Conservation (phyloP, 2,797 vertebrate genomes). For the Margarornis squamiger region DNA sequence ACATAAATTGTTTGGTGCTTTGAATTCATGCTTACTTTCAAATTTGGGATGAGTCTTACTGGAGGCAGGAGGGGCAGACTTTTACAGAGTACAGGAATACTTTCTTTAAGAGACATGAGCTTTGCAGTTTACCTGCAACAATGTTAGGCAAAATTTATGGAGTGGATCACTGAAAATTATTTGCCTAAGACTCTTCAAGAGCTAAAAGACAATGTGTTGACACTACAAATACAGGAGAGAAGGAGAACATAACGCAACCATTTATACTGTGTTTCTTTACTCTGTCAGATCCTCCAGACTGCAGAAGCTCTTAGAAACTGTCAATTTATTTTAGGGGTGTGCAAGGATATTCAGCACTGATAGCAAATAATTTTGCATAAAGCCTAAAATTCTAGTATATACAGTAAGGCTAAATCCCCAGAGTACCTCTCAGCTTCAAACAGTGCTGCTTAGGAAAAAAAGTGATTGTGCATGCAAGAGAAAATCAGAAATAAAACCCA, state of each 20-base stretch:
- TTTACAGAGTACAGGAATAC: not conserved
- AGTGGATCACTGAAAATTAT: not conserved
- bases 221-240: not conserved
- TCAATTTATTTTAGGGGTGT: slow-evolving; percentile 28
- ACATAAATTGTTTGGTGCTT: not conserved
- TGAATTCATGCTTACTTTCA: not conserved
- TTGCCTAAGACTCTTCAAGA: not conserved
- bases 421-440: slow-evolving; percentile 32
- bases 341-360: slow-evolving; percentile 4
- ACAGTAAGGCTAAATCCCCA: slow-evolving; percentile 7
- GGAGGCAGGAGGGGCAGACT: not conserved
- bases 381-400: slow-evolving; percentile 31
- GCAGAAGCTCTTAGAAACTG: not conserved
- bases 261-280: slow-evolving; percentile 17
- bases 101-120: not conserved
- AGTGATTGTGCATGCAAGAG: slow-evolving; percentile 16
- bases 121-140: not conserved
- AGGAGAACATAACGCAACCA: not conserved
- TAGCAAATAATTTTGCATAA: slow-evolving; percentile 61
- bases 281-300: slow-evolving; percentile 14
- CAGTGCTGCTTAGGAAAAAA: slow-evolving; percentile 12
- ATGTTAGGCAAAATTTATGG: not conserved
- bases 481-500: slow-evolving; percentile 41
- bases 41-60: not conserved
- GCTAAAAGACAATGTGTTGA: not conserved